These are phyloP conservation scores for Drosophila bocki DNA, from an alignment of 1,140 invertebrate species.

Conservation along the genomic window DNA sequence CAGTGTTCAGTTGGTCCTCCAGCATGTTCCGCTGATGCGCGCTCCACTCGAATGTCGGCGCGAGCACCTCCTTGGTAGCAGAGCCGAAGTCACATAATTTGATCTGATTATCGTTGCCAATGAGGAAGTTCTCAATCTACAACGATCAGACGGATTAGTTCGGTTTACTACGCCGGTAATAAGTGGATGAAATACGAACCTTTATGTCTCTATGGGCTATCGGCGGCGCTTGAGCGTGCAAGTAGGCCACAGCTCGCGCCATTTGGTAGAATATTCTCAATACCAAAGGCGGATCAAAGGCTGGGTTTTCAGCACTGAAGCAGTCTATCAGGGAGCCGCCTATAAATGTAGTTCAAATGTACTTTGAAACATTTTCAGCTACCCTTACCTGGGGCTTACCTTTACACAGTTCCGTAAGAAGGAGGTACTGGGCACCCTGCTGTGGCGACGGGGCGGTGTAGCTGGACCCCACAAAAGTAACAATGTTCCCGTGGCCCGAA, in stretches of 20 bases:
- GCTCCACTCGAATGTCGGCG: constrained; percentile 95
- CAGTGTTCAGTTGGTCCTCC: constrained; percentile 94
- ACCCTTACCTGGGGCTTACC: constrained; percentile 73
- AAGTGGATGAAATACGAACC: constrained; percentile 67
- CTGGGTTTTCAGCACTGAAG: constrained; percentile 87
- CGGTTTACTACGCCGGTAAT: background rate
- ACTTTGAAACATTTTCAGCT: background rate
- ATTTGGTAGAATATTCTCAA: constrained; percentile 96
- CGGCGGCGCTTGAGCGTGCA: constrained; percentile 95
- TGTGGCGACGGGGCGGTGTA: constrained; percentile 88
- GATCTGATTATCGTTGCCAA: constrained; percentile 92
- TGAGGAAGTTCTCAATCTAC: constrained; percentile 88
- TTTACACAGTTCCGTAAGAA: constrained; percentile 90
- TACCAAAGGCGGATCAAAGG: constrained; percentile 91
- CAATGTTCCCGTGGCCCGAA: constrained; percentile 92
- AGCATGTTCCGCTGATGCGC: constrained; percentile 95
- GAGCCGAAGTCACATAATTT: constrained; percentile 99
- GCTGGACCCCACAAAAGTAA: constrained; percentile 91
- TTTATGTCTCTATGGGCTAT: constrained; percentile 95
- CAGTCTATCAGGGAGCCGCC: constrained; percentile 93
- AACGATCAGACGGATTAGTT: constrained; percentile 81
- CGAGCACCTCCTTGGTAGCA: constrained; percentile 93
- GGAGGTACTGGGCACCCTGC: constrained; percentile 90
- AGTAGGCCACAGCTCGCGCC: constrained; percentile 94
- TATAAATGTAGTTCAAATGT: constrained; percentile 47